Evolutionary conservation across 1,140 invertebrate genomes (phyloP), one percentile per base, ranked within the genome.

Genomic region (Sitodiplosis mosellana): DNA sequence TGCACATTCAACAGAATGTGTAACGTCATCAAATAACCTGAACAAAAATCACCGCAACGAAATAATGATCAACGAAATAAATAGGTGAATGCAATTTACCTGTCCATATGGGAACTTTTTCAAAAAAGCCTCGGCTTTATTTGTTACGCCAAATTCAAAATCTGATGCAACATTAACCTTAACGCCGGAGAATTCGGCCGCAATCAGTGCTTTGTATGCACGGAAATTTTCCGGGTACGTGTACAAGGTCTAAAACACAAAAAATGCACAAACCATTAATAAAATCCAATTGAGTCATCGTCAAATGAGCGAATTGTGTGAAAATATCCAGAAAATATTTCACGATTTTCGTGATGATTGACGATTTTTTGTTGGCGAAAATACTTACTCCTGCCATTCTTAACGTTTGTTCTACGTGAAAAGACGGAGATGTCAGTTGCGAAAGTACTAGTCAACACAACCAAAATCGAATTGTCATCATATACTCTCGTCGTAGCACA

Each of bases 181-280:
- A 51, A 78, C 78, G 54, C 89, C 88, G 53, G 90, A 90, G 72
- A 87, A 97, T 67, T 93, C 76, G 63, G 92, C 90, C 56, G 93
- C 92, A 63, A 97, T 89, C 57, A 95, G 77, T 57, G 80, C 86
- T 71, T 96, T 96, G 62, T 80, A 83, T 53, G 84, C 87, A 62
- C 92, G 81, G 75, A 92, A 94, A 75, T 93, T 95, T 68, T 90
- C 83, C 54, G 87, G 82, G 74, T 92, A 95, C 59, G 90, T 92
- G 74, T 92, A 95, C 59, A 97, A 76, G 64, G 87, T 94, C 89
- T 94, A 74, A 34, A 80, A 78, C 17, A 19, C 21, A 14, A 36
- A 19, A 45, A 12, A 40, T 45, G 19, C 15, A 21, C 17, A 70
- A 71, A 45, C 62, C 90, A 51, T 43, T 20, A 4, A 27, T 27